Conservation (phyloP, 2,888 invertebrate genomes). For the Lissonota sp. region DNA sequence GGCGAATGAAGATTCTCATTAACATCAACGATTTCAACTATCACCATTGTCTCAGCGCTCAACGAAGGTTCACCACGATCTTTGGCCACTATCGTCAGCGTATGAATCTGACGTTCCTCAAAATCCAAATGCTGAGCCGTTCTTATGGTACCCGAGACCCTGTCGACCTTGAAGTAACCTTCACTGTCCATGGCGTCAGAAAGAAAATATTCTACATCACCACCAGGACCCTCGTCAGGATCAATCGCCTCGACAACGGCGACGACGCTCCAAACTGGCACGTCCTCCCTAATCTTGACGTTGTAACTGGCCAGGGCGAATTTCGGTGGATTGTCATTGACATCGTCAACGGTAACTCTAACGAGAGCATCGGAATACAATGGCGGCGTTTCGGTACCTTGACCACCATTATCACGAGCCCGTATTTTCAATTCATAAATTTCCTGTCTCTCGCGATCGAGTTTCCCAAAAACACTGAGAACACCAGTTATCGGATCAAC, state of each 20-base stretch:
- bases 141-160: conserved; percentile 93
- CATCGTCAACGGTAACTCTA: conserved; percentile 93
- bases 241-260: conserved; percentile 94
- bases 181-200: conserved; percentile 88
- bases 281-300: conserved; percentile 95
- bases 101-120: conserved; percentile 95
- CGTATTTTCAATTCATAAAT: conserved; percentile 91
- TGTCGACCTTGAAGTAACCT: conserved; percentile 92
- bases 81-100: conserved; percentile 92
- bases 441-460: conserved; percentile 94
- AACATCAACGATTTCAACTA: conserved; percentile 95
- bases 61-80: conserved; percentile 94
- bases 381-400: conserved; percentile 85
- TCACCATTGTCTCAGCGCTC: conserved; percentile 91
- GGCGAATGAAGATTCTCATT: conserved; percentile 96
- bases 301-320: conserved; percentile 91
- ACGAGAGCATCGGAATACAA: conserved; percentile 93
- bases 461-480: conserved; percentile 89
- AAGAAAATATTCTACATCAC: conserved; percentile 92
- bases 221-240: conserved; percentile 93
- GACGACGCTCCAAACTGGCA: conserved; percentile 94
- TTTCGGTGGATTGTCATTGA: conserved; percentile 94
- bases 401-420: conserved; percentile 91
- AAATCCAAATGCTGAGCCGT: conserved; percentile 93
- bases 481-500: conserved; percentile 92